These are phyloP conservation scores for Malurus splendens DNA, from an alignment of 2,797 vertebrate species.

Conservation along the genomic window DNA sequence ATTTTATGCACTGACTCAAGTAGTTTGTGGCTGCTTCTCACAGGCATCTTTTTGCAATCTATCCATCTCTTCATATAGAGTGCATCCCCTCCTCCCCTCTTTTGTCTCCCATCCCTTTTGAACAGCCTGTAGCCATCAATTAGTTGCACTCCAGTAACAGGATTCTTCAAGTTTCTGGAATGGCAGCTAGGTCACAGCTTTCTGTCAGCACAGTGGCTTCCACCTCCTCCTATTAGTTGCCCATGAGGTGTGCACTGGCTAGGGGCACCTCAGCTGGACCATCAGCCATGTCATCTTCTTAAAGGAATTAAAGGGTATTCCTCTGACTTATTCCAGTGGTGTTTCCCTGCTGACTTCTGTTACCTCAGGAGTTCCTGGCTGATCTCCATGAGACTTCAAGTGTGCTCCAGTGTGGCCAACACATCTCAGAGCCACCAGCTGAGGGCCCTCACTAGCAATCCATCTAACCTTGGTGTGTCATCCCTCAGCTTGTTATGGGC, in stretches of 20 bases:
- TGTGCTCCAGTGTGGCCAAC: background rate
- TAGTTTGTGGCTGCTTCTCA: background rate
- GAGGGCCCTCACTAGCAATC: background rate
- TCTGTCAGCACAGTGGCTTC: rapidly evolving
- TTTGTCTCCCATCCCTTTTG: background rate
- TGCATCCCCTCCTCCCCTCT: background rate
- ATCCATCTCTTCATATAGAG: background rate
- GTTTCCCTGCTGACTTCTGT: background rate
- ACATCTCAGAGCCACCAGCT: background rate
- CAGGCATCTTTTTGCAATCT: background rate
- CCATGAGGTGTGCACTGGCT: background rate
- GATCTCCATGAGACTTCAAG: background rate
- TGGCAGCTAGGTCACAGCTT: background rate
- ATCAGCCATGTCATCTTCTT: background rate
- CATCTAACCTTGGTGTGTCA: background rate
- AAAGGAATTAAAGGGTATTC: background rate
- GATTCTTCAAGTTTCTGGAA: background rate
- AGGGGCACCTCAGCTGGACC: background rate
- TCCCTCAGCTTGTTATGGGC: background rate
- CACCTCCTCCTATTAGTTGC: background rate
- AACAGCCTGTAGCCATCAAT: background rate
- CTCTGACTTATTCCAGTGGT: background rate
- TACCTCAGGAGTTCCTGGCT: background rate
- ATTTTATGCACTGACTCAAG: background rate
- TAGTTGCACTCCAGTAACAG: background rate